Evolutionary conservation across 2,797 vertebrate species (phyloP).

Genomic region (Mustela erminea): DNA sequence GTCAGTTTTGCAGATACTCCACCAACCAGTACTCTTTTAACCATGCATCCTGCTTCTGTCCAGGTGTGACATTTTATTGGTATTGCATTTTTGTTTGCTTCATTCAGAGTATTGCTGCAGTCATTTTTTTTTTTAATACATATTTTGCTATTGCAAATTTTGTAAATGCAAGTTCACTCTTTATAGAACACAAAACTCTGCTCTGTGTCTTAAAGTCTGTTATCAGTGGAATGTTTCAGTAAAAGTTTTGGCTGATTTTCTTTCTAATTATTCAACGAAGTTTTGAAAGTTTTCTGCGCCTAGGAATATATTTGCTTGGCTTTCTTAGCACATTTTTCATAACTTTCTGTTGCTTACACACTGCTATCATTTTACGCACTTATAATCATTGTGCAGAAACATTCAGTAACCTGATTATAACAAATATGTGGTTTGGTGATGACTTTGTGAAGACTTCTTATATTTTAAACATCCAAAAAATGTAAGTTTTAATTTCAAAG

Average conservation of each 20-base stretch:
- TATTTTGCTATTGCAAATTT: constrained; percentile 82
- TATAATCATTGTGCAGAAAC: constrained; percentile 82
- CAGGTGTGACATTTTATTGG: constrained; percentile 96
- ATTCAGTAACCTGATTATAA: constrained; percentile 69
- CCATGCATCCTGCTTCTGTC: constrained; percentile 97
- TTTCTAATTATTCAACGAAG: constrained; percentile 70
- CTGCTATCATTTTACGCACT: constrained; percentile 84
- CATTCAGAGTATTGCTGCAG: constrained; percentile 86
- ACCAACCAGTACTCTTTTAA: constrained; percentile 96
- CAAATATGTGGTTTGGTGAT: constrained; percentile 72
- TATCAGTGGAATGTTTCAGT: constrained; percentile 71
- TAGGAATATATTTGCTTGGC: constrained; percentile 83
- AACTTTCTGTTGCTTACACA: constrained; percentile 86
- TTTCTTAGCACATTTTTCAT: constrained; percentile 85
- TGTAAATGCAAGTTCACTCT: constrained; percentile 80
- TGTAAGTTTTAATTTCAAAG: constrained; percentile 84
- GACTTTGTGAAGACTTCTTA: constrained; percentile 71
- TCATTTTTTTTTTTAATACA: constrained; percentile 75
- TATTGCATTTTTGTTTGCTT: constrained; percentile 90
- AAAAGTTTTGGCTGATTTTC: constrained; percentile 71
- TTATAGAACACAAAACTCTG: constrained; percentile 61
- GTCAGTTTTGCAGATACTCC: constrained; percentile 99
- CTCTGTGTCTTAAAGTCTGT: constrained; percentile 73
- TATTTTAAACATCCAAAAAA: constrained; percentile 73
- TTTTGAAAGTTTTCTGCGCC: constrained; percentile 69